These are phyloP conservation scores for Phaenicophaeus curvirostris DNA, from an alignment of 2,797 vertebrate genomes.

Conservation along the genomic window DNA sequence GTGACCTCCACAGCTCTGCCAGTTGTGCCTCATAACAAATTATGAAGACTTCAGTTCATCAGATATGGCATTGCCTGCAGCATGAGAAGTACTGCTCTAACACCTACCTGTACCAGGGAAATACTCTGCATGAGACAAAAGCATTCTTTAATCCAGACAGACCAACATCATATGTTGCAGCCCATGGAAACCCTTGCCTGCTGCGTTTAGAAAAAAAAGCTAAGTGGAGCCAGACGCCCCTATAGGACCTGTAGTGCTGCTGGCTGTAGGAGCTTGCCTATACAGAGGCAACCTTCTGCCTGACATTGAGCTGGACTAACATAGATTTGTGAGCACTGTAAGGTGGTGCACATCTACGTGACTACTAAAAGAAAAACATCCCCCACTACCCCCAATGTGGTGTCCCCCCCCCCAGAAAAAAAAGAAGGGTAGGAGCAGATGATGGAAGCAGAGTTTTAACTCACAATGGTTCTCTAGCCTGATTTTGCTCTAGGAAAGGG, in stretches of 20 bases:
- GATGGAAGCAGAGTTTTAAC: neutral
- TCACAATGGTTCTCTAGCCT: neutral
- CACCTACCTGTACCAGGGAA: neutral
- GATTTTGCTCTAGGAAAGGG: neutral
- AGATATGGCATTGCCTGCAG: neutral
- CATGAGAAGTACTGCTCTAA: neutral
- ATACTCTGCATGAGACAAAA: neutral
- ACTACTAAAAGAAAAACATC: neutral
- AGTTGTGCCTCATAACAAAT: neutral
- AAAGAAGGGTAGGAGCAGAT: neutral
- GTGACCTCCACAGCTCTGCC: neutral
- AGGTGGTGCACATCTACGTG: neutral
- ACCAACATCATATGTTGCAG: neutral
- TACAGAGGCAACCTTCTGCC: neutral
- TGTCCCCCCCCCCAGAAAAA: neutral
- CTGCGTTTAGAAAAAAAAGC: neutral
- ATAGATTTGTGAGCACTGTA: neutral
- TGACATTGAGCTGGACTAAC: neutral
- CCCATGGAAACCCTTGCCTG: neutral
- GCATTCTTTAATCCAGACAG: neutral
- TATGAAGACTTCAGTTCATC: neutral
- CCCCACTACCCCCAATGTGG: neutral
- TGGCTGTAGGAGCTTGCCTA: neutral
- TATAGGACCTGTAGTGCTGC: neutral
- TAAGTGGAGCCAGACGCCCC: neutral